Evolutionary conservation across 2,888 invertebrate species (phyloP).

Genomic region (Eristalinus aeneus): DNA sequence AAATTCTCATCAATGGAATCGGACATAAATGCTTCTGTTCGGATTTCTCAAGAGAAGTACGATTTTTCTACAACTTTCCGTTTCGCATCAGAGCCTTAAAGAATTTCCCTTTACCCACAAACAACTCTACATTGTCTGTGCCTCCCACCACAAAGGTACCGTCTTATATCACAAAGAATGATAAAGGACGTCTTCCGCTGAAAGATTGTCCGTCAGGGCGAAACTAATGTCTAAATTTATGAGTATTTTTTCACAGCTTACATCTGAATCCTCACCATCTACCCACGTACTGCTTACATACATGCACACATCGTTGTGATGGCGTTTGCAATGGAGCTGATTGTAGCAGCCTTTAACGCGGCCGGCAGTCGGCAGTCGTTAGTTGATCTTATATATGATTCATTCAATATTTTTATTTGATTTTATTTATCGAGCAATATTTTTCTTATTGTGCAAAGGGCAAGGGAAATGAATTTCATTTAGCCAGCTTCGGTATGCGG

Average conservation of each 20-base stretch:
- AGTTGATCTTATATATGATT: constrained; percentile 50
- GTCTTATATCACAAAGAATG: neutral
- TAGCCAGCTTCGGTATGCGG: constrained; percentile 18
- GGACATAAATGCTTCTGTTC: no score
- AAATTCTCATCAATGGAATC: constrained; percentile 60
- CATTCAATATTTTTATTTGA: constrained; percentile 58
- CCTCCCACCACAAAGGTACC: neutral
- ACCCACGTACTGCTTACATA: neutral
- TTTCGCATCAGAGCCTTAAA: neutral
- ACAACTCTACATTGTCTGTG: constrained; percentile 41
- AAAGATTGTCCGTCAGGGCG: constrained; percentile 55
- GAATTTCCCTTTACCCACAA: constrained; percentile 54
- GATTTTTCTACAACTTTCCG: neutral
- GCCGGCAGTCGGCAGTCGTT: constrained; percentile 11
- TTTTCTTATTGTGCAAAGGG: neutral
- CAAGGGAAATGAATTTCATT: constrained; percentile 21
- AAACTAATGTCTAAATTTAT: constrained; percentile 62
- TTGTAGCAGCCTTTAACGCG: constrained; percentile 14
- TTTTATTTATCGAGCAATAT: constrained; percentile 55
- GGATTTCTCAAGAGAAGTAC: neutral
- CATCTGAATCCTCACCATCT: neutral
- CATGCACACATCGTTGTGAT: neutral
- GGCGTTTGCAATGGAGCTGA: constrained; percentile 2
- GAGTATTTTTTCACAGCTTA: constrained; percentile 10
- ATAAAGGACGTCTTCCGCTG: constrained; percentile 26